Base-by-base conservation (phyloP, 2,888 invertebrate genomes). In the Habroteleia sp. region DNA sequence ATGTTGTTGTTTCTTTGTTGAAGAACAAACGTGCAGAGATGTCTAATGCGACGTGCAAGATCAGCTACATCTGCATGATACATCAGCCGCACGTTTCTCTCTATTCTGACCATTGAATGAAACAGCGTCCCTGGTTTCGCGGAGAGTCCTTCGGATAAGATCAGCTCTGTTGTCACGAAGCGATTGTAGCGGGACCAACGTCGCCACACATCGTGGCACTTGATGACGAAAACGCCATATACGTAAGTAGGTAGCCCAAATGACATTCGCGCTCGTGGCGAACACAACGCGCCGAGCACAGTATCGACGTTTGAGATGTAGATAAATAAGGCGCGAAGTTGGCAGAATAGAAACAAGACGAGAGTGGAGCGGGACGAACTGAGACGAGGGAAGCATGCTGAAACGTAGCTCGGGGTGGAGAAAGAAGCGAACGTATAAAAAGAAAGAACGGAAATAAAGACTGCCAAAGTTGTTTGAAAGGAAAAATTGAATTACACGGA, bases 241-340 rank as follows among this genome's bases (percentile, higher is more conserved):
- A 74, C 74, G 74, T 74, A 66, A 66, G 54, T 68, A 33, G 66
- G 73, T 60, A 73, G 74, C 56, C 54, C 60, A 66, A 66, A 46
- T 46, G 65, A 46, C 66, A 46, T 68, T 62, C 54, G 54, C 56
- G 58, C 74, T 68, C 72, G 48, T 65, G 65, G 72, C 52, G 25
- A 73, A 73, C 72, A 63, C 62, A 48, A 50, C 31, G 46, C 54
- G 62, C 56, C 37, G 14, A 27, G 37, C 29, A 17, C 63, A 14
- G 65, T 35, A 58, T 65, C 73, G 60, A 60, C 60, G 58, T 41
- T 60, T 48, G 33, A 56, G 60, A 65, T 63, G 60, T 54, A 60
- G 63, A 73, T 73, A 73, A 73, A 73, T 66, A 66, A 73, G 66
- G 46, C 62, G 66, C 54, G 60, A 62, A 62, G 27, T 58, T 66